Percentiles rank a stretch among this genome's conserved stretches.
Evolutionary conservation across 2,113 vertebrate genomes (phyloP).

Genomic region (Cervus canadensis): DNA sequence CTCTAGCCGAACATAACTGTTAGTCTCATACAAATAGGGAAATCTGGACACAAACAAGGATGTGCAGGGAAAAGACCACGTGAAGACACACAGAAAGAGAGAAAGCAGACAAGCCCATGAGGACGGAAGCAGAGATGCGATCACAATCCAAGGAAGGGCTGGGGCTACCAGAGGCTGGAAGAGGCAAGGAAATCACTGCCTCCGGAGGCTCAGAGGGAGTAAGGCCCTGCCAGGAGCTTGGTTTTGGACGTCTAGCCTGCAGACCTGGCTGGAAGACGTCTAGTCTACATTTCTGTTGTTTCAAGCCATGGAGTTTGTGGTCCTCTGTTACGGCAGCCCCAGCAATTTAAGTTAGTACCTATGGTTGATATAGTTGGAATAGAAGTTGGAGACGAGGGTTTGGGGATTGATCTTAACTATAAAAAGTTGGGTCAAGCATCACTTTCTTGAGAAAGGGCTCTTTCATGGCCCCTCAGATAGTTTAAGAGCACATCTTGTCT

Average conservation of each 20-base stretch:
- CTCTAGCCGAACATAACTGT: background rate
- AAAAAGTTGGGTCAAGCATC: background rate
- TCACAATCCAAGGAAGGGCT: background rate
- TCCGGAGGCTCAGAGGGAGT: background rate
- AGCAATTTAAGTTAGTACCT: background rate
- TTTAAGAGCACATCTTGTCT: background rate
- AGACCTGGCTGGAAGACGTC: background rate
- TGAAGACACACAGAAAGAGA: background rate
- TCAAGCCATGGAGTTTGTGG: background rate
- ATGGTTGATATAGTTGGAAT: background rate
- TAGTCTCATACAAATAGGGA: background rate
- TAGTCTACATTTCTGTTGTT: background rate
- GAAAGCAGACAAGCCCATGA: rapidly evolving
- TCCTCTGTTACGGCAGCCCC: background rate
- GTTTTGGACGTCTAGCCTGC: background rate
- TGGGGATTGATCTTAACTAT: background rate
- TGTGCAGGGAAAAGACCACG: rapidly evolving
- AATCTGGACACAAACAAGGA: background rate
- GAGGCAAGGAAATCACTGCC: background rate
- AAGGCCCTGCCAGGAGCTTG: rapidly evolving
- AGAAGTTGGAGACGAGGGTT: background rate
- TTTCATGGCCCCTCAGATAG: background rate
- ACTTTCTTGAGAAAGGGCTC: background rate
- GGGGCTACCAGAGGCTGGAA: rapidly evolving
- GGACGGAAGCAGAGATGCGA: rapidly evolving